phyloP scores from a whole-genome alignment of 2,888 invertebrate genomes.

The Furcula furcula region DNA sequence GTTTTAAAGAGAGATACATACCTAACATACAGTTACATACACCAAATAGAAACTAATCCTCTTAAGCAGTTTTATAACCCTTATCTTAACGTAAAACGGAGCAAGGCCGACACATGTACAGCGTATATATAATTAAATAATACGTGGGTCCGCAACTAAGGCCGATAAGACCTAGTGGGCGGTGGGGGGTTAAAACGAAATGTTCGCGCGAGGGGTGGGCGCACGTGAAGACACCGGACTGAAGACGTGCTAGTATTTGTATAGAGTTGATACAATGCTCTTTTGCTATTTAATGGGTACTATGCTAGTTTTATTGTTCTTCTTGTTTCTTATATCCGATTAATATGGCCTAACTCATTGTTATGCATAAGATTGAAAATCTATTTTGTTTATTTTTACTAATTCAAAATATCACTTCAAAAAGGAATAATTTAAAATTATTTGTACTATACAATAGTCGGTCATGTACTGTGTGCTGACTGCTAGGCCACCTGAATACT shows the following conservation, averaged over 20 bases:
- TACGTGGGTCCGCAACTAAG: constrained; percentile 46
- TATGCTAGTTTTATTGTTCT: too few relatives aligned
- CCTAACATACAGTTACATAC: background rate
- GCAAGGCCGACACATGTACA: constrained; percentile 20
- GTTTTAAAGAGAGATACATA: too few relatives aligned
- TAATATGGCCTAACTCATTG: too few relatives aligned
- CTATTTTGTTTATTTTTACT: too few relatives aligned
- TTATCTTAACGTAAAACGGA: constrained; percentile 2
- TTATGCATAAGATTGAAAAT: too few relatives aligned
- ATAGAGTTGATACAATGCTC: constrained; percentile 42
- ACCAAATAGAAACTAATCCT: background rate
- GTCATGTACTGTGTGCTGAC: too few relatives aligned
- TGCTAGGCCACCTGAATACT: too few relatives aligned
- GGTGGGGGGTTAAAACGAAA: constrained; percentile 47
- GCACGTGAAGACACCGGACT: constrained; percentile 73
- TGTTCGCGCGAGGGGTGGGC: constrained; percentile 56
- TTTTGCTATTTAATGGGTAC: constrained; percentile 5
- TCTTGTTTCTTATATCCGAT: too few relatives aligned
- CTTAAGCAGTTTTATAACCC: constrained; percentile 1
- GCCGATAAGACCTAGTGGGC: constrained; percentile 65
- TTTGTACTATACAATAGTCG: too few relatives aligned
- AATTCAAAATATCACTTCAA: too few relatives aligned
- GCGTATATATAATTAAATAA: constrained; percentile 43
- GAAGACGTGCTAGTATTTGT: constrained; percentile 59
- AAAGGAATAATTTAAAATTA: too few relatives aligned